Evolutionary conservation across 2,888 invertebrate genomes (phyloP).

Genomic region (Leucoptera coffeella): DNA sequence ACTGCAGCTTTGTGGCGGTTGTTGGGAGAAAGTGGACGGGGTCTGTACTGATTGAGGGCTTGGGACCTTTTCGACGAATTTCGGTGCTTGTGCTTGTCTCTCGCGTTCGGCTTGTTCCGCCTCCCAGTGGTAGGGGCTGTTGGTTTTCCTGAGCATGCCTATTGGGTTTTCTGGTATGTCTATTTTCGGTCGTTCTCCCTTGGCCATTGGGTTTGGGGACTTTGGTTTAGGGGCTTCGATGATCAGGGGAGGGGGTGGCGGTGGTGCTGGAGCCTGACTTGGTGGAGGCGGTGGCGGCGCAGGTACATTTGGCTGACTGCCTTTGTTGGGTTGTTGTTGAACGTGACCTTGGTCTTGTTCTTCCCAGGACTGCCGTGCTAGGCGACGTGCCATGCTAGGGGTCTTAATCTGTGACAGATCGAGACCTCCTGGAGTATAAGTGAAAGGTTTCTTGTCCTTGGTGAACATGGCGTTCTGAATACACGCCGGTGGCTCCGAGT

Average conservation of each 20-base stretch:
- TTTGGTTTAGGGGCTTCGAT: slow-evolving; percentile 38
- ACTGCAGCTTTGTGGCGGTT: slow-evolving; percentile 30
- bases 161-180: slow-evolving; percentile 70
- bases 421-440: slow-evolving; percentile 91
- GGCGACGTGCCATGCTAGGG: slow-evolving; percentile 80
- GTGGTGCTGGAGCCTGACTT: slow-evolving; percentile 37
- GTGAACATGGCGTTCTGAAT: slow-evolving; percentile 93
- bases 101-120: slow-evolving; percentile 52
- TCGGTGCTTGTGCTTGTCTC: slow-evolving; percentile 38
- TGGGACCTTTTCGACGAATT: slow-evolving; percentile 38
- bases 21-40: slow-evolving; percentile 27
- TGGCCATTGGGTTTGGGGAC: slow-evolving; percentile 45
- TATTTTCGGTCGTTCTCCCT: slow-evolving; percentile 64
- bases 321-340: slow-evolving; percentile 14
- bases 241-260: slow-evolving; percentile 59
- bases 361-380: slow-evolving; percentile 58
- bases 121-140: slow-evolving; percentile 62
- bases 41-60: slow-evolving; percentile 42
- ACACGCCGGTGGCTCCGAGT: slow-evolving; percentile 73
- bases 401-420: slow-evolving; percentile 86
- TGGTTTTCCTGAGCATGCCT: slow-evolving; percentile 61
- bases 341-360: slow-evolving; percentile 42
- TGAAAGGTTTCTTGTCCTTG: slow-evolving; percentile 93
- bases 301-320: slow-evolving; percentile 19
- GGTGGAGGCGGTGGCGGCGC: slow-evolving; percentile 41